These are phyloP conservation scores for Ophonus ardosiacus DNA, from an alignment of 2,888 invertebrate species.

Conservation along the genomic window DNA sequence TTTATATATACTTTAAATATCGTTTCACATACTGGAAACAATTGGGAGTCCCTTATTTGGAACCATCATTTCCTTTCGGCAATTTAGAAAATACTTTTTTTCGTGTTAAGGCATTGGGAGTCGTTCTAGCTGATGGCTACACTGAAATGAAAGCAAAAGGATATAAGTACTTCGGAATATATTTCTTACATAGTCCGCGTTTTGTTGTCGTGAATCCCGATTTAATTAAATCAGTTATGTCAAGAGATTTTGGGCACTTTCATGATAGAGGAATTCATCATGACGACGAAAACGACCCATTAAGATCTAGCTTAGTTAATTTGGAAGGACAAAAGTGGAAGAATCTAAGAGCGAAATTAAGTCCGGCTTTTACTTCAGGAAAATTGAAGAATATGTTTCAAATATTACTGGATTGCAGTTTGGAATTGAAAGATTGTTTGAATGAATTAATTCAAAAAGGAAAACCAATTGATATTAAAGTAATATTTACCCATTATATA, in stretches of 20 bases:
- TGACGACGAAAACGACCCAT: constrained; percentile 78
- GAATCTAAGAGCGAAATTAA: too few species aligned
- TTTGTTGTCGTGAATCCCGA: constrained; percentile 70
- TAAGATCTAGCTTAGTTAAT: constrained; percentile 79
- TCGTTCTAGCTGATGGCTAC: constrained; percentile 51
- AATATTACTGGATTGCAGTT: too few species aligned
- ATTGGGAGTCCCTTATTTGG: constrained; percentile 44
- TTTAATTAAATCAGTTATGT: constrained; percentile 71
- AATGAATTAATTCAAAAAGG: too few species aligned
- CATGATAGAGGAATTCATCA: constrained; percentile 79
- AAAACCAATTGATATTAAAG: too few species aligned
- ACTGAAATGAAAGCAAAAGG: constrained; percentile 63
- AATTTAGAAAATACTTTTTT: constrained; percentile 52
- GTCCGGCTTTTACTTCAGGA: too few species aligned
- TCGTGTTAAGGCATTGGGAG: constrained; percentile 26
- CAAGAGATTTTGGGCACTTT: constrained; percentile 79
- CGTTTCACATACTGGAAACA: constrained; percentile 64
- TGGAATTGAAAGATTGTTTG: too few species aligned
- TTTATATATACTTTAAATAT: too few species aligned
- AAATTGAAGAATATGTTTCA: too few species aligned
- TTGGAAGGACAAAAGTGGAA: too few species aligned
- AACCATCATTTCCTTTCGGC: constrained; percentile 62
- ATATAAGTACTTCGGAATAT: constrained; percentile 65
- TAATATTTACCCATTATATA: too few species aligned
- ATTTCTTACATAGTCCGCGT: constrained; percentile 66